Percentiles rank a stretch among this genome's conserved stretches.
phyloP scores from a whole-genome alignment of 2,113 vertebrate genomes.

The Oryzias javanicus region DNA sequence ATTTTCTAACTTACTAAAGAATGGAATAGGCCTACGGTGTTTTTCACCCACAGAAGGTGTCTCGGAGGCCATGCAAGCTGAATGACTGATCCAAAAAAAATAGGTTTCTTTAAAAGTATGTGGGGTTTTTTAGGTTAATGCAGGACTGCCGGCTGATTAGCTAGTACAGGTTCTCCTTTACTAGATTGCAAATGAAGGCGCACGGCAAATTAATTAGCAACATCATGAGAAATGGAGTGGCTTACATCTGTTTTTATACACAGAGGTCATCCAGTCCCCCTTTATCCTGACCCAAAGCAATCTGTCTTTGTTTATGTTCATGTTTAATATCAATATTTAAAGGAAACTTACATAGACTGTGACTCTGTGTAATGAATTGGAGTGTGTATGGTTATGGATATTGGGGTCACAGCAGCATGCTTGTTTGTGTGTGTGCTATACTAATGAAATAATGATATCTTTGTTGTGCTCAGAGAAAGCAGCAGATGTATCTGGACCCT shows the following conservation, averaged over 20 bases:
- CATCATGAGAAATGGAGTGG: slow-evolving; percentile 43
- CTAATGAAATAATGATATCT: slow-evolving; percentile 63
- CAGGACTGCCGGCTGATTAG: slow-evolving; percentile 4
- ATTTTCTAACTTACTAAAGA: slow-evolving; percentile 68
- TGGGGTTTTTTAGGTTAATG: not conserved
- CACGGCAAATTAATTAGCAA: slow-evolving; percentile 50
- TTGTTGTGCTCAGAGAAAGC: slow-evolving; percentile 75
- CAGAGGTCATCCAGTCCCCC: slow-evolving; percentile 30
- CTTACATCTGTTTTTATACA: slow-evolving; percentile 58
- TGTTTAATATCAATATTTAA: not conserved
- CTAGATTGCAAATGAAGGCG: slow-evolving; percentile 28
- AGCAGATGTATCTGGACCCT: slow-evolving; percentile 80
- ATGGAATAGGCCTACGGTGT: slow-evolving; percentile 52
- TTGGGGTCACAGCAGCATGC: slow-evolving; percentile 27
- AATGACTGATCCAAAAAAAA: slow-evolving; percentile 8
- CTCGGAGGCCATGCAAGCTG: slow-evolving; percentile 16
- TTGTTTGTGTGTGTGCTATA: slow-evolving; percentile 38
- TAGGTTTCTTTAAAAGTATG: not conserved
- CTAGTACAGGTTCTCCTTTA: slow-evolving; percentile 24
- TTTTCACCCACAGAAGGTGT: slow-evolving; percentile 47
- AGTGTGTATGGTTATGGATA: slow-evolving; percentile 36
- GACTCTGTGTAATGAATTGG: slow-evolving; percentile 28
- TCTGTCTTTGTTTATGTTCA: slow-evolving; percentile 47
- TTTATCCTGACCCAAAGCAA: slow-evolving; percentile 55
- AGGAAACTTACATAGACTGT: not conserved